Evolutionary conservation across 2,797 vertebrate genomes (phyloP).

Genomic region (Sarcoramphus papa): DNA sequence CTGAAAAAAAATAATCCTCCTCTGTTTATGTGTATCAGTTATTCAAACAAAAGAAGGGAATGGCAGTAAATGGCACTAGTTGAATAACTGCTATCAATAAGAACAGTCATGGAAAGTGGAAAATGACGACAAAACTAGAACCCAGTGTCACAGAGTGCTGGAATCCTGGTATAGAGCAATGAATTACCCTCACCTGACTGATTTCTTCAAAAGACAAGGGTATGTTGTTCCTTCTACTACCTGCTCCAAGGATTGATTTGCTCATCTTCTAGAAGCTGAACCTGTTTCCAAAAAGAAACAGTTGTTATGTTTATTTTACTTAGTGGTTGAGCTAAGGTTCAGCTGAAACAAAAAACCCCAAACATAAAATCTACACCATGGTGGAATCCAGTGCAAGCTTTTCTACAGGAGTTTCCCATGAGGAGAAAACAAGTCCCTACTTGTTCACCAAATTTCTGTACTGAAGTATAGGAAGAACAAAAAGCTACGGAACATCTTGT

Average conservation of each 20-base stretch:
- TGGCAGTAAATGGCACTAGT: background rate
- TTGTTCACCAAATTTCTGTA: background rate
- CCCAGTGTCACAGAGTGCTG: background rate
- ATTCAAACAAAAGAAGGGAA: background rate
- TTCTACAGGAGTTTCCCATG: background rate
- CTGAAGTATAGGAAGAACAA: background rate
- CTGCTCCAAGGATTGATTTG: background rate
- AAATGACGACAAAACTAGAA: background rate
- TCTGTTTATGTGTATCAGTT: background rate
- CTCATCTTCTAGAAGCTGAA: background rate
- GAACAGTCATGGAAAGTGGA: background rate
- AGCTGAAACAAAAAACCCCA: background rate
- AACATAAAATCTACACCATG: background rate
- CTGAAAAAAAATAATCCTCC: background rate
- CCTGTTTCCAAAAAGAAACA: background rate
- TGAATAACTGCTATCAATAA: background rate
- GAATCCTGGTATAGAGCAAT: background rate
- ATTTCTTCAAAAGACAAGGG: background rate
- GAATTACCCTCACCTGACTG: too few relatives aligned
- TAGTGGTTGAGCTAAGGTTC: background rate
- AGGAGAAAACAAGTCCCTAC: background rate
- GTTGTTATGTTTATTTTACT: background rate
- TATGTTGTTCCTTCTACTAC: background rate
- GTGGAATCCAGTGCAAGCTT: background rate
- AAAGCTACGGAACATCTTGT: background rate